Percentiles rank a stretch among this genome's conserved stretches.
Conservation (phyloP, 2,888 invertebrate genomes). For the Pegoplata infirma region DNA sequence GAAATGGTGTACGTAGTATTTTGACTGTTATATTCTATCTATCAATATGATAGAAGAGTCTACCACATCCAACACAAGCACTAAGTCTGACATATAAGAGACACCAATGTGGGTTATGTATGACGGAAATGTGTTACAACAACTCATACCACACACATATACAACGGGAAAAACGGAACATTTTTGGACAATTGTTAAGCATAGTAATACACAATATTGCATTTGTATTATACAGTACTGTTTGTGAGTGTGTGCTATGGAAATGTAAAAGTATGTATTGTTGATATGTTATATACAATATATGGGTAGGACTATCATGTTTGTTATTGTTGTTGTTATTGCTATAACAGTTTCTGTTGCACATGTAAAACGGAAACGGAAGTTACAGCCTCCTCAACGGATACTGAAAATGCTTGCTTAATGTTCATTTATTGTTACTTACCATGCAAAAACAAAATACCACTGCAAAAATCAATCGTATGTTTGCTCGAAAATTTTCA, state of each 20-base stretch:
- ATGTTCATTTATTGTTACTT: slow-evolving; percentile 46
- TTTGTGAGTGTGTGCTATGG: not conserved
- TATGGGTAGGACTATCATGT: not conserved
- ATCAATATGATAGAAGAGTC: slow-evolving; percentile 20
- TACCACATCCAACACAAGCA: not conserved
- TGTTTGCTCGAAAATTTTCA: not conserved
- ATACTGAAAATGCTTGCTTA: slow-evolving; percentile 48
- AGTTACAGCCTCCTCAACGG: slow-evolving; percentile 48
- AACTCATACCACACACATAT: not conserved
- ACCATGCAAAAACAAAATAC: not conserved
- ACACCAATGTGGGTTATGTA: slow-evolving; percentile 19
- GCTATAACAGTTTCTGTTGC: slow-evolving; percentile 50
- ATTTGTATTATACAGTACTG: not conserved
- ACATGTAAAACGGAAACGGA: slow-evolving; percentile 57
- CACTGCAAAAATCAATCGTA: not conserved
- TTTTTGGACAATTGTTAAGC: slow-evolving; percentile 19
- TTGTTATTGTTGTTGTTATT: slow-evolving; percentile 22
- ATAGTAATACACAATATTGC: not conserved
- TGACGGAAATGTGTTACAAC: slow-evolving; percentile 44
- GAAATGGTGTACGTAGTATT: not conserved
- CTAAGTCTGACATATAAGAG: slow-evolving; percentile 23
- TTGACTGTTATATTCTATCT: not conserved
- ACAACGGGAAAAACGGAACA: not conserved
- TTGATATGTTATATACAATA: too few species aligned
- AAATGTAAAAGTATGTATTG: not conserved